phyloP scores from a whole-genome alignment of 2,888 invertebrate species.

The Leptinotarsa tumamoca region DNA sequence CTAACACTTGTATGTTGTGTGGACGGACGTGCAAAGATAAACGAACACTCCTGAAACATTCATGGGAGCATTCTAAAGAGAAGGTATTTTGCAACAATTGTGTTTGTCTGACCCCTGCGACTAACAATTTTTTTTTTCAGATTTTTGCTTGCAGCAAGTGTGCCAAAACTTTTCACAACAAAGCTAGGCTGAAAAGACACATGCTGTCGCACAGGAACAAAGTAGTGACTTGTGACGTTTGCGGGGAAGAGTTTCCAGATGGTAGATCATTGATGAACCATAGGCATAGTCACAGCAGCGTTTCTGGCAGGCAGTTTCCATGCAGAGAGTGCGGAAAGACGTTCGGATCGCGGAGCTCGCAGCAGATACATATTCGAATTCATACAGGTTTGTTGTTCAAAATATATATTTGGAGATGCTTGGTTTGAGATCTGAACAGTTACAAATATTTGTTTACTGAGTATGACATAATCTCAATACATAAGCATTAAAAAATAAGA shows the following conservation, averaged over 20 bases:
- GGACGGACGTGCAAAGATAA: constrained; percentile 78
- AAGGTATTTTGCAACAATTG: constrained; percentile 28
- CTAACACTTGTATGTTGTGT: constrained; percentile 76
- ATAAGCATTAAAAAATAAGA: too few species aligned
- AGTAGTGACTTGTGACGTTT: constrained; percentile 77
- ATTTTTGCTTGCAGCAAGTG: constrained; percentile 75
- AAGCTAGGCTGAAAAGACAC: constrained; percentile 75
- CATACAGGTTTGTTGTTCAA: constrained; percentile 70
- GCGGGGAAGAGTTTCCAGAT: constrained; percentile 78
- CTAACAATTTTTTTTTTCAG: constrained; percentile 19
- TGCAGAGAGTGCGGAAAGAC: constrained; percentile 88
- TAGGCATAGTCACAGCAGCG: constrained; percentile 70
- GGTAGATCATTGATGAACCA: constrained; percentile 78
- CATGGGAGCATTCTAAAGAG: constrained; percentile 77
- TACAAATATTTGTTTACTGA: too few species aligned
- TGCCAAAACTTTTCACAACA: constrained; percentile 78
- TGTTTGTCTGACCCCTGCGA: not conserved
- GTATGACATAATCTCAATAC: too few species aligned
- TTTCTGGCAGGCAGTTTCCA: constrained; percentile 76
- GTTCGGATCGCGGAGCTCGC: constrained; percentile 86
- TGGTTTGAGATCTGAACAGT: too few species aligned
- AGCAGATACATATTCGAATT: constrained; percentile 87
- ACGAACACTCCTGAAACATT: constrained; percentile 75
- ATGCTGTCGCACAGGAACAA: constrained; percentile 80
- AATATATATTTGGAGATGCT: not conserved